phyloP scores from a whole-genome alignment of 2,797 vertebrate species.

The Lophura swinhoii region DNA sequence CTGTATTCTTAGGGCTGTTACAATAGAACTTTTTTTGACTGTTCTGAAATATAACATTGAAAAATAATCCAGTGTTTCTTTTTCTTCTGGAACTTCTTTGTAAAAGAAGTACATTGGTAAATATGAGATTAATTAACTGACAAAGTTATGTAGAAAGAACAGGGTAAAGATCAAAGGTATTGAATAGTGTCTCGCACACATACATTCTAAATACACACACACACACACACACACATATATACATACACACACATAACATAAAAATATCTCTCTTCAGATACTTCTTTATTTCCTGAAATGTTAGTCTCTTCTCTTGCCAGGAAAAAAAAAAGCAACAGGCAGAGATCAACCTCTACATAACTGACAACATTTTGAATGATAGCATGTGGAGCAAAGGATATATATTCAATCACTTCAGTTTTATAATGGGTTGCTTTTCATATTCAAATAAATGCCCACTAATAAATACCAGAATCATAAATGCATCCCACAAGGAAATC shows the following conservation, averaged over 20 bases:
- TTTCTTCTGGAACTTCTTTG: neutral
- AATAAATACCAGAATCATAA: conserved; percentile 64
- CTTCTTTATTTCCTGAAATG: neutral
- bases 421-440: conserved; percentile 31
- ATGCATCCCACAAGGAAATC: conserved; percentile 52
- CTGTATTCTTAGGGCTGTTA: neutral
- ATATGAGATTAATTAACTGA: neutral
- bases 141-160: neutral
- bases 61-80: neutral
- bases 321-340: neutral
- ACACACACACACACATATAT: neutral
- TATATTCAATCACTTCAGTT: conserved; percentile 23
- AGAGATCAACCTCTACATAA: neutral
- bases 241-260: neutral
- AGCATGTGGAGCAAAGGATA: conserved; percentile 15
- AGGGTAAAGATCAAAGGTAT: neutral
- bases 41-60: neutral
- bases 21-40: neutral
- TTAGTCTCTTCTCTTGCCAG: neutral
- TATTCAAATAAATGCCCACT: conserved; percentile 50
- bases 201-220: neutral
- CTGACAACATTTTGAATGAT: conserved; percentile 47
- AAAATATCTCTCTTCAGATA: neutral
- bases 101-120: neutral
- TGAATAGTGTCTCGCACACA: neutral